Conservation (phyloP, 2,888 invertebrate species). For the Cataglyphis rosenhaueri region DNA sequence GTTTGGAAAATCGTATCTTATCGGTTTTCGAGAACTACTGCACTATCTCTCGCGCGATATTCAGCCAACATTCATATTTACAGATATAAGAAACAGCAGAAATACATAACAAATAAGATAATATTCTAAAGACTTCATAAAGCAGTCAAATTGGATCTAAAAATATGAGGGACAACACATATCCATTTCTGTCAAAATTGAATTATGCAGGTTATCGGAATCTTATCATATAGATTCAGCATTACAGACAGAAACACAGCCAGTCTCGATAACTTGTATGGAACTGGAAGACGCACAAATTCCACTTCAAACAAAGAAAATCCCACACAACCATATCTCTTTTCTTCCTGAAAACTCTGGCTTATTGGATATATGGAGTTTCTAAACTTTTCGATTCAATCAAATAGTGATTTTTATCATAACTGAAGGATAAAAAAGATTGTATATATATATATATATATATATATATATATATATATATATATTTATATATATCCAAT, state of each 20-base stretch:
- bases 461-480: too few relatives aligned
- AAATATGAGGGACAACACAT: not conserved
- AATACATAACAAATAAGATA: not conserved
- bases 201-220: slow-evolving; percentile 4
- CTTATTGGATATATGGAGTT: slow-evolving; percentile 15
- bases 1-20: slow-evolving; percentile 9
- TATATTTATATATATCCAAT: not conserved
- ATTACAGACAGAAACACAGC: slow-evolving; percentile 7
- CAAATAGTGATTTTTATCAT: slow-evolving; percentile 20
- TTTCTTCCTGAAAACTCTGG: slow-evolving; percentile 5
- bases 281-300: slow-evolving; percentile 6
- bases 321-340: slow-evolving; percentile 8
- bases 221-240: slow-evolving; percentile 19
- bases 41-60: not conserved
- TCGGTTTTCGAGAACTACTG: not conserved
- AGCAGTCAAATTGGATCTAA: not conserved
- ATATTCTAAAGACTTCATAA: not conserved
- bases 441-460: not conserved
- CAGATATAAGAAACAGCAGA: too few relatives aligned
- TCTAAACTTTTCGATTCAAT: slow-evolving; percentile 26
- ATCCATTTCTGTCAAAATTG: slow-evolving; percentile 30
- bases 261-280: slow-evolving; percentile 16
- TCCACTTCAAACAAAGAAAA: slow-evolving; percentile 15
- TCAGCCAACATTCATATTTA: not conserved
- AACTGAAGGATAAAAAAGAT: not conserved